These are phyloP conservation scores for Vollenhovia emeryi DNA, from an alignment of 1,140 invertebrate genomes.

Conservation along the genomic window DNA sequence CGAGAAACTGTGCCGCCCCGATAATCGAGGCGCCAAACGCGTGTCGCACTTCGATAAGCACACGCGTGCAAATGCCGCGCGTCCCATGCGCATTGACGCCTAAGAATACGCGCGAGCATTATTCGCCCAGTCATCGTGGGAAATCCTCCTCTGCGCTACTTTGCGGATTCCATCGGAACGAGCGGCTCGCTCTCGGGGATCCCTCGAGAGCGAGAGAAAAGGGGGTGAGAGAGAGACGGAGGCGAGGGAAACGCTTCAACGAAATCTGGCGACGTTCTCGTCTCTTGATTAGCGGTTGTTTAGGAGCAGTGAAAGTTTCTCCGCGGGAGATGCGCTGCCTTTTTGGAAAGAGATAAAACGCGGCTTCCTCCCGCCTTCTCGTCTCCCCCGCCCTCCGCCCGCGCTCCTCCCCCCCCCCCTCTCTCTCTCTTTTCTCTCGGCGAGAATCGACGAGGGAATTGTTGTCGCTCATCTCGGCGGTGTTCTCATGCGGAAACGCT, in stretches of 20 bases:
- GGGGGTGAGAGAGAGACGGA: not conserved
- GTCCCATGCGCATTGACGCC: constrained; percentile 1
- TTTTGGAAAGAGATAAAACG: constrained; percentile 51
- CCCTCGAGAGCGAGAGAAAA: not conserved
- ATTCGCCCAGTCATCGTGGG: constrained; percentile 22
- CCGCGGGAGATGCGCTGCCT: constrained; percentile 37
- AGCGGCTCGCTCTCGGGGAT: not conserved
- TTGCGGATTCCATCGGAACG: constrained; percentile 2
- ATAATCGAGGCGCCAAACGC: too few relatives aligned
- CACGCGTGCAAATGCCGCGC: not conserved
- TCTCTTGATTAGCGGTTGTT: constrained; percentile 54
- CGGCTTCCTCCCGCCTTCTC: not conserved
- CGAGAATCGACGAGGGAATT: constrained; percentile 34
- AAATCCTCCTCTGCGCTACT: constrained; percentile 34
- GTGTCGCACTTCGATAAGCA: too few relatives aligned
- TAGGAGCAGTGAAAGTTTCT: constrained; percentile 54
- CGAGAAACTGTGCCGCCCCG: not conserved
- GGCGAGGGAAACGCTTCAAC: constrained; percentile 4
- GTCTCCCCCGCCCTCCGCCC: not conserved
- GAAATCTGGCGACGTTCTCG: constrained; percentile 50
- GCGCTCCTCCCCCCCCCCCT: too few relatives aligned
- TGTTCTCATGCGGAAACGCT: constrained; percentile 51
- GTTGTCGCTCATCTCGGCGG: constrained; percentile 19
- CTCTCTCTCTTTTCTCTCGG: not conserved
- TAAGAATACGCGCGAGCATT: not conserved